phyloP scores from a whole-genome alignment of 2,888 invertebrate genomes.

The Drosophila nigricruria region DNA sequence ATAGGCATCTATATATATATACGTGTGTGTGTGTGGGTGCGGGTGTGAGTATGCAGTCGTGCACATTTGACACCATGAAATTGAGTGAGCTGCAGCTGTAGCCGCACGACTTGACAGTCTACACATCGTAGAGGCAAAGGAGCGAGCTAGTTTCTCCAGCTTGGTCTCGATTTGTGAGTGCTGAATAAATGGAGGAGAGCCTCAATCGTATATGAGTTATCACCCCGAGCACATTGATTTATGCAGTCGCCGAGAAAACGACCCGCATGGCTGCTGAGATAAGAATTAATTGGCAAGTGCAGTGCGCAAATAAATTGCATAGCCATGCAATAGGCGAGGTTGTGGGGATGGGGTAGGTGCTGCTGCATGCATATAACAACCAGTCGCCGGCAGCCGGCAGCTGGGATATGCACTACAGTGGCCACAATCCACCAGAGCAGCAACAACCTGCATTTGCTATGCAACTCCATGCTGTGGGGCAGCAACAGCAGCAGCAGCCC shows the following conservation, averaged over 20 bases:
- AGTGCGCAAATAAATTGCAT: conserved; percentile 75
- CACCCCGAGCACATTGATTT: conserved; percentile 74
- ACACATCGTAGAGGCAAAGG: not conserved
- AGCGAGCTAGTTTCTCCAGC: conserved; percentile 15
- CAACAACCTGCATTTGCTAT: conserved; percentile 21
- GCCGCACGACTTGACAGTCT: conserved; percentile 38
- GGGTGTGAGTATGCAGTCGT: conserved; percentile 13
- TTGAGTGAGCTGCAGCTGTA: conserved; percentile 70
- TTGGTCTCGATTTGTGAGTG: conserved; percentile 40
- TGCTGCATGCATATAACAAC: conserved; percentile 5
- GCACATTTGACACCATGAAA: conserved; percentile 76
- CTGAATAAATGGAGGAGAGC: conserved; percentile 38
- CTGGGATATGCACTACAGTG: not conserved
- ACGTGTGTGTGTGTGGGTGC: conserved; percentile 5
- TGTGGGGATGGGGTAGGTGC: not conserved
- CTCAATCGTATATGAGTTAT: conserved; percentile 71
- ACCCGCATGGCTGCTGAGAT: conserved; percentile 75
- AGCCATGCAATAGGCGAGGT: conserved; percentile 8
- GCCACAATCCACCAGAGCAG: conserved; percentile 8
- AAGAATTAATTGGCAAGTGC: conserved; percentile 80
- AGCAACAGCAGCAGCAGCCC: not conserved
- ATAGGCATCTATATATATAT: not conserved
- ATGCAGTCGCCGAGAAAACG: conserved; percentile 67
- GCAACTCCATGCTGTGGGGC: conserved; percentile 6
- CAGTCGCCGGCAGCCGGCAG: not conserved